Conservation (phyloP, 1,140 invertebrate genomes). For the Phenacoccus solenopsis region DNA sequence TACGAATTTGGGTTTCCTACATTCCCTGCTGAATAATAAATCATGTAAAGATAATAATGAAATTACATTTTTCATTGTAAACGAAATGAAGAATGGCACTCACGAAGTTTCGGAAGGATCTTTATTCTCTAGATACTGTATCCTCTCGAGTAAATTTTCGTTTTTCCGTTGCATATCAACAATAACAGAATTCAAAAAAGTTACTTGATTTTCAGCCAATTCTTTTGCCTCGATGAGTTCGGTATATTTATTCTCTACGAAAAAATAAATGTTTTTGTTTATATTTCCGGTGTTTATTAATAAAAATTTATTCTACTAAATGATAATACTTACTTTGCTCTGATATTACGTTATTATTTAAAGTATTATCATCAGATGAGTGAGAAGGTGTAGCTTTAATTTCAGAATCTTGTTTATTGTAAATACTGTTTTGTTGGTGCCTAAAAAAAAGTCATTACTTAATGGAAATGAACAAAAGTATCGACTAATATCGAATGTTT, state of each 20-base stretch:
- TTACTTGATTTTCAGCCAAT: slow-evolving; percentile 58
- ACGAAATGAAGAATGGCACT: neutral
- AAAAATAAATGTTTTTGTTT: neutral
- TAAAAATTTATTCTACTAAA: no score
- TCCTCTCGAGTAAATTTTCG: slow-evolving; percentile 45
- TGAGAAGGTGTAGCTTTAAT: no score
- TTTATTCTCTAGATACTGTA: neutral
- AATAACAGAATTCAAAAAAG: slow-evolving; percentile 91
- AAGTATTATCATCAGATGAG: neutral
- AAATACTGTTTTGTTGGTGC: neutral
- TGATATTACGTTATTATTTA: neutral
- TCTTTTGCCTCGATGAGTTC: slow-evolving; percentile 45
- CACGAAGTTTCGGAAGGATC: neutral
- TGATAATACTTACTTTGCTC: neutral
- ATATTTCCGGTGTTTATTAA: no score
- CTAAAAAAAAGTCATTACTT: no score
- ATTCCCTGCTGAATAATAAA: slow-evolving; percentile 30
- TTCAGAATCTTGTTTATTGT: neutral
- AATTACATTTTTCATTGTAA: neutral
- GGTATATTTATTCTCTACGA: neutral
- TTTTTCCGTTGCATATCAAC: slow-evolving; percentile 90
- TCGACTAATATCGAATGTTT: no score
- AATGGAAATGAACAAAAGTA: no score
- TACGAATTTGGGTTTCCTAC: slow-evolving; percentile 32
- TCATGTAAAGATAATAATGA: slow-evolving; percentile 24